These are phyloP conservation scores for Alexandromys oeconomus DNA, from an alignment of 2,797 vertebrate genomes.

Conservation along the genomic window DNA sequence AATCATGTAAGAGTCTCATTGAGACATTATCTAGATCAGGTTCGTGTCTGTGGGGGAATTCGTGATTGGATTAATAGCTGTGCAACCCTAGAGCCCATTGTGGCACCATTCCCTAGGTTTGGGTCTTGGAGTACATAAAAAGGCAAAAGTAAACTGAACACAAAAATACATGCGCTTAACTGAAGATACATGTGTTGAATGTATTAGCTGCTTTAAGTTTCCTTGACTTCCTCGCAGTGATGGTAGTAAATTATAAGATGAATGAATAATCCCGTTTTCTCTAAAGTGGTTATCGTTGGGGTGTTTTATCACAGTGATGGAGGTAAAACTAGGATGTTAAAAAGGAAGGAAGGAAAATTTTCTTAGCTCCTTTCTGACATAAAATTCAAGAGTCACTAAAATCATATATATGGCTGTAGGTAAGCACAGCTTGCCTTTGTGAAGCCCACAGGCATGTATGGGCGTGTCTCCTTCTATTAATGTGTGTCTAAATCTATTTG, in stretches of 20 bases:
- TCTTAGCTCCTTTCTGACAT: no score
- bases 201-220: not conserved
- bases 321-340: not conserved
- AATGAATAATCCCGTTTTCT: not conserved
- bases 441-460: not conserved
- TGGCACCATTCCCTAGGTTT: no score
- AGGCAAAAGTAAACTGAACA: no score
- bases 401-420: no score
- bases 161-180: not conserved
- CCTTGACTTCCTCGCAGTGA: not conserved
- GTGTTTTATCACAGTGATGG: not conserved
- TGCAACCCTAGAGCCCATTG: not conserved
- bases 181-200: not conserved
- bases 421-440: not conserved
- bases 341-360: not conserved
- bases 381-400: not conserved
- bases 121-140: not conserved
- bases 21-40: not conserved
- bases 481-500: not conserved
- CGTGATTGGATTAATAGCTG: not conserved
- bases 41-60: not conserved
- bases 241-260: not conserved
- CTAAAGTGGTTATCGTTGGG: no score
- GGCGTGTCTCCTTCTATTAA: not conserved
- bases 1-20: not conserved